These are phyloP conservation scores for Microtus montanus DNA, from an alignment of 2,113 vertebrate species.

Conservation along the genomic window DNA sequence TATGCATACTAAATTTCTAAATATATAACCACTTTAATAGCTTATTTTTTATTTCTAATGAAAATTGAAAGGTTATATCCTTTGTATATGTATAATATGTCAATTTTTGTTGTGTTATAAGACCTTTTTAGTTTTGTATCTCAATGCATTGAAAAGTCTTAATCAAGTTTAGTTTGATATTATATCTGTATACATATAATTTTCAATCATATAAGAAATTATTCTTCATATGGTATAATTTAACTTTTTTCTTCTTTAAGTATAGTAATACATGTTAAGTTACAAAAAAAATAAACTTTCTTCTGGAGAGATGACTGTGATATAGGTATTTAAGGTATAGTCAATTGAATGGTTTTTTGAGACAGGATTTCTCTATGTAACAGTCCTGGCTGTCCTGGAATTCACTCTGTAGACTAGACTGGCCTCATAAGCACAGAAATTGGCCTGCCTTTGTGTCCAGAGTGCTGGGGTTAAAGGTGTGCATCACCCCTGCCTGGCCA, in stretches of 20 bases:
- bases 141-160: conserved; percentile 12
- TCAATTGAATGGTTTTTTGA: not conserved
- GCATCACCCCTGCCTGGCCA: not conserved
- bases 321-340: not conserved
- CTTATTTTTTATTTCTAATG: conserved; percentile 33
- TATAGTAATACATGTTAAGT: not conserved
- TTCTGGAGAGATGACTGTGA: not conserved
- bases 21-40: conserved; percentile 23
- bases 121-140: not conserved
- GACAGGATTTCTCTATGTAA: not conserved
- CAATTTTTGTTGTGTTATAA: not conserved
- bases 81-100: not conserved
- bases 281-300: conserved; percentile 2
- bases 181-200: not conserved
- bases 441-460: not conserved
- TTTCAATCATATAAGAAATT: not conserved
- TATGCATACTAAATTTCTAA: conserved; percentile 25
- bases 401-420: not conserved
- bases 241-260: not conserved
- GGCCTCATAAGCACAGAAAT: not conserved
- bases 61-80: not conserved
- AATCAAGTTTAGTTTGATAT: conserved; percentile 20
- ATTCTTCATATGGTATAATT: not conserved
- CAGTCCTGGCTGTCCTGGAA: not conserved
- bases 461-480: not conserved